These are phyloP conservation scores for Stratiolaelaps scimitus DNA, from an alignment of 1,140 invertebrate species.

Conservation along the genomic window DNA sequence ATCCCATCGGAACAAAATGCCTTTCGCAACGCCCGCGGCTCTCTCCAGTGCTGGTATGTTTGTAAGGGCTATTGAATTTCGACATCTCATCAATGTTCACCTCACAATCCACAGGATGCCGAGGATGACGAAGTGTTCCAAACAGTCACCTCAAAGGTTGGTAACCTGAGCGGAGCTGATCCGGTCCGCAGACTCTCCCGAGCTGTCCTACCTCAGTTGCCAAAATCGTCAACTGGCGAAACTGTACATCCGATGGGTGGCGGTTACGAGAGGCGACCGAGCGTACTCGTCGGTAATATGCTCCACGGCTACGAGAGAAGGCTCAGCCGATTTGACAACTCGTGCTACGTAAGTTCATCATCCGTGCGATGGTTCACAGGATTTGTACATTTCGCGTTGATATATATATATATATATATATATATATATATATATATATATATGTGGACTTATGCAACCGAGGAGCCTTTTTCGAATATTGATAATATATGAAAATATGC, in stretches of 20 bases:
- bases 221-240: neutral
- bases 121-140: constrained; percentile 34
- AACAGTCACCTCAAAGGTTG: constrained; percentile 29
- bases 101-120: constrained; percentile 32
- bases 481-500: too few relatives aligned
- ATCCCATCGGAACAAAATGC: too few relatives aligned
- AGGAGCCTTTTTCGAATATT: too few relatives aligned
- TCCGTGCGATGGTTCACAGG: neutral
- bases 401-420: too few relatives aligned
- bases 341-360: neutral
- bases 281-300: constrained; percentile 23
- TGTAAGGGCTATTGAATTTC: too few relatives aligned
- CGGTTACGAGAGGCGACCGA: constrained; percentile 14
- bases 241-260: neutral
- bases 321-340: constrained; percentile 2
- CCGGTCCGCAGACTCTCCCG: neutral
- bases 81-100: too few relatives aligned
- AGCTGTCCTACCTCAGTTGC: constrained; percentile 7
- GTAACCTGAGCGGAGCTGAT: constrained; percentile 11
- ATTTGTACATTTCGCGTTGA: too few relatives aligned
- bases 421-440: too few relatives aligned
- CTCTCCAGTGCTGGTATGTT: too few relatives aligned
- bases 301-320: constrained; percentile 15
- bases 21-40: too few relatives aligned
- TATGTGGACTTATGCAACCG: too few relatives aligned